Percentiles rank a stretch among this genome's conserved stretches.
phyloP scores from a whole-genome alignment of 35 echinoderm and acorn worm genomes.

The Lytechinus pictus region DNA sequence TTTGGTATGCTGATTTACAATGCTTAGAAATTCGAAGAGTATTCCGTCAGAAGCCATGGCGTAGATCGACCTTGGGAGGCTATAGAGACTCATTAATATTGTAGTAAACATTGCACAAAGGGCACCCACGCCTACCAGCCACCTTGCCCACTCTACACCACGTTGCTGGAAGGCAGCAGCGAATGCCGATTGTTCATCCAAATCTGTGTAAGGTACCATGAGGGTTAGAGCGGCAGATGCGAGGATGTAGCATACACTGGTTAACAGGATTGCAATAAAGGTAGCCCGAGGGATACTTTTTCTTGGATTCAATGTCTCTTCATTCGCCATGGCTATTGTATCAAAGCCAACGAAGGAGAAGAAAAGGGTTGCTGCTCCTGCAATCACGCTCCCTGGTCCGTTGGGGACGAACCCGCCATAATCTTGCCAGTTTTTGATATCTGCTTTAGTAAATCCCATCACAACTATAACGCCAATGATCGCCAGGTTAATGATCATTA shows the following conservation, averaged over 20 bases:
- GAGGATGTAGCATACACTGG: conserved; percentile 32
- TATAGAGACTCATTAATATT: not conserved
- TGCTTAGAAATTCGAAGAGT: conserved; percentile 51
- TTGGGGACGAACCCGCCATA: conserved; percentile 52
- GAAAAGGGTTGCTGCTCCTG: conserved; percentile 62
- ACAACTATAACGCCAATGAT: conserved; percentile 53
- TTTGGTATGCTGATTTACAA: conserved; percentile 37
- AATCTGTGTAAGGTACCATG: conserved; percentile 53
- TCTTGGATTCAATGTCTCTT: conserved; percentile 55
- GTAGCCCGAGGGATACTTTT: conserved; percentile 60
- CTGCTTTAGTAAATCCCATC: conserved; percentile 46
- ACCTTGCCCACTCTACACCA: conserved; percentile 55
- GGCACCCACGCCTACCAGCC: conserved; percentile 60
- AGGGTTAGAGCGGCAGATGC: conserved; percentile 55
- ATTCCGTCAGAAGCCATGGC: conserved; percentile 71
- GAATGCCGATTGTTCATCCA: conserved; percentile 51
- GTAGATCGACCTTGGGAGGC: conserved; percentile 57
- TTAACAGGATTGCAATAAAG: conserved; percentile 40
- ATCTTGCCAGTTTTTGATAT: conserved; percentile 62
- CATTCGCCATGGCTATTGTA: conserved; percentile 50
- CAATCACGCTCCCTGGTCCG: conserved; percentile 31
- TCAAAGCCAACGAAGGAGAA: conserved; percentile 68
- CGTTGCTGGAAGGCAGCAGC: conserved; percentile 47
- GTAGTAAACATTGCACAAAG: conserved; percentile 58
- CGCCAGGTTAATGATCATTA: not conserved